Conservation (phyloP, 2,113 vertebrate genomes). For the Labeo catla region DNA sequence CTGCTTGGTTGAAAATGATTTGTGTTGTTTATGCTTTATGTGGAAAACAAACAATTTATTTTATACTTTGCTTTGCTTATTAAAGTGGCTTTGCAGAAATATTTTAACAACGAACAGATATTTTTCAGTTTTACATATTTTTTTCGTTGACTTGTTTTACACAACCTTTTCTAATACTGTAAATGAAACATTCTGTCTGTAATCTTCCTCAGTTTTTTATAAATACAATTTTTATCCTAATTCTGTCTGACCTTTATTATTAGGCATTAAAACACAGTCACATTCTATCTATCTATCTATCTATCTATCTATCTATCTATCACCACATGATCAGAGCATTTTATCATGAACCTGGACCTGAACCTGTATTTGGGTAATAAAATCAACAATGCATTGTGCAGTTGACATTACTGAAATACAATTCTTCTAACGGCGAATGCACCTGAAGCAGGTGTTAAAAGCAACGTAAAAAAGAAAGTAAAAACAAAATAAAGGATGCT, state of each 20-base stretch:
- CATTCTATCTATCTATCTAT: background rate
- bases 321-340: background rate
- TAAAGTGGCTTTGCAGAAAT: background rate
- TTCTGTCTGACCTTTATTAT: background rate
- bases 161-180: background rate
- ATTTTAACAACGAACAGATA: background rate
- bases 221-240: background rate
- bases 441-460: background rate
- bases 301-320: background rate
- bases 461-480: background rate
- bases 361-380: background rate
- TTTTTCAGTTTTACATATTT: background rate
- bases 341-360: too few relatives aligned
- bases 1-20: background rate
- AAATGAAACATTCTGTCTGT: background rate
- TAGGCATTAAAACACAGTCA: background rate
- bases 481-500: background rate
- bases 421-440: background rate
- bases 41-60: background rate
- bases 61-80: background rate
- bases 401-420: background rate
- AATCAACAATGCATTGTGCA: background rate
- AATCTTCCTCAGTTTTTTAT: background rate
- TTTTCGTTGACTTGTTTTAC: background rate
- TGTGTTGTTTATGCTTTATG: background rate